Percentiles rank a stretch among this genome's conserved stretches.
phyloP scores from a whole-genome alignment of 2,113 vertebrate species.

The Entelurus aequoreus region DNA sequence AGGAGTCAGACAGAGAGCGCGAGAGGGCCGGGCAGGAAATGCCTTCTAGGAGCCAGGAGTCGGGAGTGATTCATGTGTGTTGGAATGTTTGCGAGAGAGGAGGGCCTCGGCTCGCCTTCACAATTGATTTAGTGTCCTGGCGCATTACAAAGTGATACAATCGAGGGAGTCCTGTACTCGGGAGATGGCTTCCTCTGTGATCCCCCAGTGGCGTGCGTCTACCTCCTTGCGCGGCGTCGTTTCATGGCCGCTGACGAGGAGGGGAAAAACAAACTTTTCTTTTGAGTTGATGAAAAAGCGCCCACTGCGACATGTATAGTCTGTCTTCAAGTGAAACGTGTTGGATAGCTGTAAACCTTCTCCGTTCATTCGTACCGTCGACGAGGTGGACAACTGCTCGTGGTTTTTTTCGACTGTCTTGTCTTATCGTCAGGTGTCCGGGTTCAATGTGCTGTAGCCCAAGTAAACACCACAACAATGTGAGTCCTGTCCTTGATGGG shows the following conservation, averaged over 20 bases:
- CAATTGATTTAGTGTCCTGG: conserved; percentile 96
- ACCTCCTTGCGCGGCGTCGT: conserved; percentile 87
- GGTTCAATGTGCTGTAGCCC: conserved; percentile 59
- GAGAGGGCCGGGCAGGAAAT: conserved; percentile 87
- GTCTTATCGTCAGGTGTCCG: conserved; percentile 60
- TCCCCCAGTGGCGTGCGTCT: conserved; percentile 82
- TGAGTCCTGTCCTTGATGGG: conserved; percentile 77
- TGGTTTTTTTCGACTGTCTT: conserved; percentile 56
- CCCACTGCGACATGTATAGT: conserved; percentile 60
- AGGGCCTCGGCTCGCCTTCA: conserved; percentile 74
- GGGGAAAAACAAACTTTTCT: conserved; percentile 24
- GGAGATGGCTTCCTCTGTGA: conserved; percentile 87
- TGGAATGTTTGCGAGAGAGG: conserved; percentile 80
- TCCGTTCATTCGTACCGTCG: conserved; percentile 58
- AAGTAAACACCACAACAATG: conserved; percentile 68
- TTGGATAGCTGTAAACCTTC: conserved; percentile 57
- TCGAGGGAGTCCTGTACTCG: conserved; percentile 86
- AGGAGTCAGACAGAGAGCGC: conserved; percentile 65
- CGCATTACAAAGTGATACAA: conserved; percentile 90
- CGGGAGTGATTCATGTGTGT: conserved; percentile 89
- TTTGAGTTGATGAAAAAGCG: conserved; percentile 48
- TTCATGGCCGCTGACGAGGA: conserved; percentile 75
- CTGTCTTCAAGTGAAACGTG: conserved; percentile 63
- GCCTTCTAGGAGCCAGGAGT: conserved; percentile 95
- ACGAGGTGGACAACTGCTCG: conserved; percentile 54